phyloP scores from a whole-genome alignment of 2,113 vertebrate species.

The Regulus satrapa region DNA sequence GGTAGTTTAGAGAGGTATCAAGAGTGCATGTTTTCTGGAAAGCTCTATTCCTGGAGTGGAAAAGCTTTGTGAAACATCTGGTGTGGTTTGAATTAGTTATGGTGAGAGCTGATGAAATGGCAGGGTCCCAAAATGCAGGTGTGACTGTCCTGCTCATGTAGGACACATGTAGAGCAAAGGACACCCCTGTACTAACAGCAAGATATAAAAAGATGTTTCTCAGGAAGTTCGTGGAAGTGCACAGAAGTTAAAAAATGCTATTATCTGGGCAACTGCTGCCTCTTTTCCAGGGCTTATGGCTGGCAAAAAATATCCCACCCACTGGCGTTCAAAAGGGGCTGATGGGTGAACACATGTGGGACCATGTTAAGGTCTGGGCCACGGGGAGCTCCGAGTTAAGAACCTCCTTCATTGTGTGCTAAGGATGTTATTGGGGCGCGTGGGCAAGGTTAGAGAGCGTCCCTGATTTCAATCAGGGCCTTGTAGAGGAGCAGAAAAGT shows the following conservation, averaged over 20 bases:
- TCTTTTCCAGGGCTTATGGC: neutral
- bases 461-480: accelerated
- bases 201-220: neutral
- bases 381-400: neutral
- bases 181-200: neutral
- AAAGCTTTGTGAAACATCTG: neutral
- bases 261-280: neutral
- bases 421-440: accelerated
- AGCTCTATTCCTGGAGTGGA: neutral
- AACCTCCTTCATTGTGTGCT: neutral
- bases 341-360: neutral
- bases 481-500: neutral
- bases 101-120: neutral
- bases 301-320: neutral
- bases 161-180: neutral
- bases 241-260: neutral
- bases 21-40: neutral
- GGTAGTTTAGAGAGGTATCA: neutral
- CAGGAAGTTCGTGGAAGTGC: neutral
- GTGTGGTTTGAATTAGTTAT: neutral
- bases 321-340: neutral
- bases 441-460: neutral
- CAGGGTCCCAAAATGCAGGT: neutral
- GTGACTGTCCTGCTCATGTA: neutral
- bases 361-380: neutral